A percentile compares a stretch with the other conserved stretches of the same genome.
These are phyloP conservation scores for Phyllostomus hastatus DNA, from an alignment of 2,113 vertebrate genomes.

Conservation along the genomic window DNA sequence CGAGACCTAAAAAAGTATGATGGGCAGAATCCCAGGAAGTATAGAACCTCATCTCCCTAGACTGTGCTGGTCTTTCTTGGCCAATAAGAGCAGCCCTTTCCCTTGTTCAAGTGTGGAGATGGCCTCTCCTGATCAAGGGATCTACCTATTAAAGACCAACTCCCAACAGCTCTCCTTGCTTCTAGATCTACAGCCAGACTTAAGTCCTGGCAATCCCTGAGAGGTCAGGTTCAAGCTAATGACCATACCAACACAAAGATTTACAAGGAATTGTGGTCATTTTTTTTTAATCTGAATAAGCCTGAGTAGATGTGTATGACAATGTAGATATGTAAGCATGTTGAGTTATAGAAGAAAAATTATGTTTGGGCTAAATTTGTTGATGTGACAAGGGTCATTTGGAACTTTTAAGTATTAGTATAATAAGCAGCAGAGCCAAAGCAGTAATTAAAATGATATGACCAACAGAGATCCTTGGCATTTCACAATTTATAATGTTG, in stretches of 20 bases:
- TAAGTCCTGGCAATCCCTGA: neutral
- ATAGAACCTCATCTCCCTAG: neutral
- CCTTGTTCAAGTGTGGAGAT: neutral
- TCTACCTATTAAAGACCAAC: neutral
- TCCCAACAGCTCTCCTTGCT: neutral
- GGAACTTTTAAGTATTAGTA: neutral
- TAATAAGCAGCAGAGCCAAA: neutral
- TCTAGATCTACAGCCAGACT: neutral
- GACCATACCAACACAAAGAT: neutral
- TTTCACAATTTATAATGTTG: neutral
- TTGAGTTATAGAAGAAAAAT: neutral
- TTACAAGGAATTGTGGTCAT: neutral
- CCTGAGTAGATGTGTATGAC: neutral
- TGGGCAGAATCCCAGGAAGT: neutral
- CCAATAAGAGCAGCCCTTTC: neutral
- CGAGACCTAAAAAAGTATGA: neutral
- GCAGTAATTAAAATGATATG: neutral
- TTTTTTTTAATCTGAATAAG: neutral
- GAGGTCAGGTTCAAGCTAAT: neutral
- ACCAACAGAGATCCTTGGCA: neutral
- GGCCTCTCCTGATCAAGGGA: neutral
- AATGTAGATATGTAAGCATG: neutral
- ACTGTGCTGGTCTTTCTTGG: neutral
- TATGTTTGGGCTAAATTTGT: neutral
- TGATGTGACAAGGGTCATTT: neutral